phyloP scores from a whole-genome alignment of 2,113 vertebrate genomes.

The Ictidomys tridecemlineatus region DNA sequence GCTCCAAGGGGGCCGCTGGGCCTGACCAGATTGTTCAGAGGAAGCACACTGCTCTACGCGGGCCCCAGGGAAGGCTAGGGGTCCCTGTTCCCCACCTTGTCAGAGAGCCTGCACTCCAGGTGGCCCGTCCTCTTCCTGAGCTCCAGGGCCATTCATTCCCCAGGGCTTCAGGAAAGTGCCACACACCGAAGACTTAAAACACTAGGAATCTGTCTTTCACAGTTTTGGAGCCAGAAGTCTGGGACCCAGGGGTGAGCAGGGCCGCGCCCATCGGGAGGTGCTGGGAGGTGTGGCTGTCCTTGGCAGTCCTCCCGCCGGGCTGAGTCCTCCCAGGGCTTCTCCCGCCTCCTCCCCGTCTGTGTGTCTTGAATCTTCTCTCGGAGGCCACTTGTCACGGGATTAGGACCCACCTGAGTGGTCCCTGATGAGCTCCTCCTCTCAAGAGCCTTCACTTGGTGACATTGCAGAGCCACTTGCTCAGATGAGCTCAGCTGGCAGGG shows the following conservation, averaged over 20 bases:
- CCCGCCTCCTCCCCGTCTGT: too few relatives aligned
- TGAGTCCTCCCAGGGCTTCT: rapidly evolving
- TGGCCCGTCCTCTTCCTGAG: not conserved
- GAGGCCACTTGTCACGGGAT: not conserved
- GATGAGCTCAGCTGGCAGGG: not conserved
- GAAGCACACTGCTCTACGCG: rapidly evolving
- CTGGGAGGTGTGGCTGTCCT: rapidly evolving
- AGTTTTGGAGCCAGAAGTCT: not conserved
- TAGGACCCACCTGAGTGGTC: not conserved
- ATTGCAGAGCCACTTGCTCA: not conserved
- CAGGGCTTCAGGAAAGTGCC: not conserved
- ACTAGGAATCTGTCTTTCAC: rapidly evolving
- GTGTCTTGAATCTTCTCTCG: not conserved
- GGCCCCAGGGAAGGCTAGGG: not conserved
- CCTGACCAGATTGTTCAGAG: rapidly evolving
- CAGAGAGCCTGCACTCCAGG: not conserved
- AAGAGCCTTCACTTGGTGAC: not conserved
- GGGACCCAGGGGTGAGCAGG: rapidly evolving
- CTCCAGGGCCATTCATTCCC: not conserved
- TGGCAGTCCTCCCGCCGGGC: rapidly evolving
- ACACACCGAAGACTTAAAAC: too few relatives aligned
- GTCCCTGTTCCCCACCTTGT: not conserved
- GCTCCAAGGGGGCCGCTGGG: not conserved
- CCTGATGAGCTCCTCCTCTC: not conserved
- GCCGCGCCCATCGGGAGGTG: rapidly evolving